Evolutionary conservation across 2,888 invertebrate species (phyloP).

Genomic region (Chloroclystis v-ata): DNA sequence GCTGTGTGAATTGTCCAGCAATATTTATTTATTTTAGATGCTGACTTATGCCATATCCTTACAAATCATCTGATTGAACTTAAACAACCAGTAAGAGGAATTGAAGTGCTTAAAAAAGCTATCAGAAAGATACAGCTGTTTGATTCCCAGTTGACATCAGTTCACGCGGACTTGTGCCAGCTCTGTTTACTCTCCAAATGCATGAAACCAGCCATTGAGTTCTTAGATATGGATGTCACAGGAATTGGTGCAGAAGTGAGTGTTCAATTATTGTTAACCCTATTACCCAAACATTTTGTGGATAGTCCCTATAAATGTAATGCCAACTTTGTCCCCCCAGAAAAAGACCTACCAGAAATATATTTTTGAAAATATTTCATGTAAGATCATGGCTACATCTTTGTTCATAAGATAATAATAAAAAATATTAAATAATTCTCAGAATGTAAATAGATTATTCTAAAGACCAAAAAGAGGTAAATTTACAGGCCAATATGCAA

Average conservation of each 20-base stretch:
- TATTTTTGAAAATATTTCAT: too few species aligned
- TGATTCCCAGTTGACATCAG: constrained; percentile 93
- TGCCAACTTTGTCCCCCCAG: too few species aligned
- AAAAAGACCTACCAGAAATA: too few species aligned
- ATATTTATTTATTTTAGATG: constrained; percentile 86
- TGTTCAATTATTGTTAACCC: not conserved
- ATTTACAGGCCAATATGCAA: too few species aligned
- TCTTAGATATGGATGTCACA: constrained; percentile 93
- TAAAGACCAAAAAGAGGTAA: too few species aligned
- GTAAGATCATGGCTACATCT: too few species aligned
- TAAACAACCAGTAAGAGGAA: constrained; percentile 89
- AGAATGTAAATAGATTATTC: too few species aligned
- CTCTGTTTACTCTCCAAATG: constrained; percentile 93
- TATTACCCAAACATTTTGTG: too few species aligned
- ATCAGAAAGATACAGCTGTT: constrained; percentile 92
- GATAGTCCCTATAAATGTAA: too few species aligned
- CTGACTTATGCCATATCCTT: constrained; percentile 91
- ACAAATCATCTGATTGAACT: constrained; percentile 87
- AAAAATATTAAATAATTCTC: too few species aligned
- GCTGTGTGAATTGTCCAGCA: too few species aligned
- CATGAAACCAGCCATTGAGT: constrained; percentile 92
- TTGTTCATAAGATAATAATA: too few species aligned
- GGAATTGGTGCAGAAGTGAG: constrained; percentile 90
- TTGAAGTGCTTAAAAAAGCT: constrained; percentile 88
- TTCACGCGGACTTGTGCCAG: constrained; percentile 96